phyloP scores from a whole-genome alignment of 2,113 vertebrate species.

The Plecotus auritus region DNA sequence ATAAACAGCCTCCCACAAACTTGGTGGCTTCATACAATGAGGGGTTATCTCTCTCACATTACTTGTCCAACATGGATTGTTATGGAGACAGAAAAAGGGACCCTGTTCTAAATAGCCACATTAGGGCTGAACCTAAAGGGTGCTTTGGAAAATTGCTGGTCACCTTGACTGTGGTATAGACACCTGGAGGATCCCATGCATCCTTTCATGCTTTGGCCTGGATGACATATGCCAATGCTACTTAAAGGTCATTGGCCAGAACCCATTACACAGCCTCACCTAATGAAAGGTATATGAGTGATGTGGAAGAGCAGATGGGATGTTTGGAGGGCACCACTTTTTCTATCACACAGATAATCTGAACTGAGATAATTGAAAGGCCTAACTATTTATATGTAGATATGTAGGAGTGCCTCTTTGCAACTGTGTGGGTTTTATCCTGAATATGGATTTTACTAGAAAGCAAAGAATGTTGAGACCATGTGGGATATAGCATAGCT shows the following conservation, averaged over 20 bases:
- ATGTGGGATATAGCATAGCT: not conserved
- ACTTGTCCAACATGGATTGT: not conserved
- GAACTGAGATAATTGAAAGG: not conserved
- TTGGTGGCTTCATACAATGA: not conserved
- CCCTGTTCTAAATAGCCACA: rapidly evolving
- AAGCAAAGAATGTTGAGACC: not conserved
- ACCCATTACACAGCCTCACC: not conserved
- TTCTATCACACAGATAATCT: not conserved
- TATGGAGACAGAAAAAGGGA: not conserved
- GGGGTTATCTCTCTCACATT: not conserved
- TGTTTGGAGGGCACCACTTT: not conserved
- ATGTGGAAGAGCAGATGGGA: not conserved
- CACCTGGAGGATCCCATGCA: not conserved
- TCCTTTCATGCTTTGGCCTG: not conserved
- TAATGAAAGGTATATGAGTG: not conserved
- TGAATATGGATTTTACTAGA: not conserved
- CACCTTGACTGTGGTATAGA: not conserved
- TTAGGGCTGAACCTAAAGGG: not conserved
- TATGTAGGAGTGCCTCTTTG: not conserved
- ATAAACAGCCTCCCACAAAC: not conserved
- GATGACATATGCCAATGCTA: not conserved
- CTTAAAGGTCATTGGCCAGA: not conserved
- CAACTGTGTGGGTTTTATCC: not conserved
- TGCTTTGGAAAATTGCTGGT: not conserved
- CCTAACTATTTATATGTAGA: not conserved